Evolutionary conservation across 2,888 invertebrate genomes (phyloP), one percentile per base, ranked within the genome.

Genomic region (Camponotus fellah): DNA sequence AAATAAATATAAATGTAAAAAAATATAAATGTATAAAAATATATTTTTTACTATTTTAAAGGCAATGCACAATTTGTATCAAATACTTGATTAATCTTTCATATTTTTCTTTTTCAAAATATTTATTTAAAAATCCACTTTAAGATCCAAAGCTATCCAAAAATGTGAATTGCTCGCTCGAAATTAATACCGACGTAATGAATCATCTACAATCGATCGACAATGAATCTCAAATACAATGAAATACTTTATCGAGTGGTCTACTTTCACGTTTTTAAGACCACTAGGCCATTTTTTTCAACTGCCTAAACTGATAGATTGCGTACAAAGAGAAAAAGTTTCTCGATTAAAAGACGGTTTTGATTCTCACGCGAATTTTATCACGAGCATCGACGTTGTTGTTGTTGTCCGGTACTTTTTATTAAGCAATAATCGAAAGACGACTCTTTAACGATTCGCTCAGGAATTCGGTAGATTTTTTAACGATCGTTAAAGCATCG

Each of bases 371-470:
- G 66, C 21, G 26, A 46, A 14, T 34, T n/a, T 9, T 43, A 3
- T 32, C 56, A 12, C 21, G 37, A 32, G 34, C 58, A 26, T 49
- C 17, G 43, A 4, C 8, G 49, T 60, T 69, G 37, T 34, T 53
- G 60, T 71, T 85, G 37, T 6, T 21, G 21, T 5, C 81, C 58
- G 69, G 56, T 14, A n/a, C 37, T 85, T 89, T 89, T 89, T 87
- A 89, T 89, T 83, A 86, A 80, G 81, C 58, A 40, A 46, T 79
- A 80, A 83, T 83, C 65, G 26, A 21, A 43, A 62, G 64, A 83
- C 72, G 81, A 74, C 71, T 82, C 79, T 87, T 89, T 89, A 85
- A 87, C 84, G 88, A 86, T n/a, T 53, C 3, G n/a, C 21, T 72
- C 58, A 17, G 37, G 62, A 37, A 83, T 46, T 56, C 49, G 8